These are phyloP conservation scores for Cebidichthys violaceus DNA, from an alignment of 2,113 vertebrate genomes.

Conservation along the genomic window DNA sequence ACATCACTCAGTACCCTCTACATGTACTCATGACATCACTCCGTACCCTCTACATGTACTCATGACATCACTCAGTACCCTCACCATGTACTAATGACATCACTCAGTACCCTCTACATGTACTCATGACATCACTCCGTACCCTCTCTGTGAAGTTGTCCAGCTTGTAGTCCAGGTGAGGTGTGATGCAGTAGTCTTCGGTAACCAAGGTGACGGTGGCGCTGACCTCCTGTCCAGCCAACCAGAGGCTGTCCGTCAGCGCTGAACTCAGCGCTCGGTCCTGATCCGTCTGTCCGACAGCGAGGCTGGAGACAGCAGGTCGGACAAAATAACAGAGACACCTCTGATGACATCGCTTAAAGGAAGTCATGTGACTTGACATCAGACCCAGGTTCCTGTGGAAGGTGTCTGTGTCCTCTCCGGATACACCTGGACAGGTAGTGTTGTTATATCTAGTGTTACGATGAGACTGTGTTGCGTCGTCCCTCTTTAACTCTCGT, in stretches of 20 bases:
- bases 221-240: slow-evolving; percentile 80
- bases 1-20: too few species aligned
- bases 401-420: too few species aligned
- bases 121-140: background rate
- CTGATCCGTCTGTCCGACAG: slow-evolving; percentile 78
- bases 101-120: too few species aligned
- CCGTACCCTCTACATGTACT: too few species aligned
- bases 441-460: too few species aligned
- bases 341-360: background rate
- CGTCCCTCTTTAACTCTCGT: background rate
- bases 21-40: too few species aligned
- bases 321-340: slow-evolving; percentile 21
- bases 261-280: slow-evolving; percentile 73
- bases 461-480: background rate
- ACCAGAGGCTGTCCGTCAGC: slow-evolving; percentile 87
- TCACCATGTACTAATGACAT: slow-evolving; percentile 59
- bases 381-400: too few species aligned
- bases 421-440: too few species aligned
- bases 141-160: slow-evolving; percentile 85
- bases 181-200: slow-evolving; percentile 46
- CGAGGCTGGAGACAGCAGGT: slow-evolving; percentile 73
- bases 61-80: slow-evolving; percentile 44
- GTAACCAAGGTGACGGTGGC: slow-evolving; percentile 82
- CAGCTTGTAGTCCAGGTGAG: slow-evolving; percentile 70
- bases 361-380: too few species aligned